Percentiles rank a stretch among this genome's conserved stretches.
Evolutionary conservation across 2,797 vertebrate genomes (phyloP).

Genomic region (Poecilia picta): DNA sequence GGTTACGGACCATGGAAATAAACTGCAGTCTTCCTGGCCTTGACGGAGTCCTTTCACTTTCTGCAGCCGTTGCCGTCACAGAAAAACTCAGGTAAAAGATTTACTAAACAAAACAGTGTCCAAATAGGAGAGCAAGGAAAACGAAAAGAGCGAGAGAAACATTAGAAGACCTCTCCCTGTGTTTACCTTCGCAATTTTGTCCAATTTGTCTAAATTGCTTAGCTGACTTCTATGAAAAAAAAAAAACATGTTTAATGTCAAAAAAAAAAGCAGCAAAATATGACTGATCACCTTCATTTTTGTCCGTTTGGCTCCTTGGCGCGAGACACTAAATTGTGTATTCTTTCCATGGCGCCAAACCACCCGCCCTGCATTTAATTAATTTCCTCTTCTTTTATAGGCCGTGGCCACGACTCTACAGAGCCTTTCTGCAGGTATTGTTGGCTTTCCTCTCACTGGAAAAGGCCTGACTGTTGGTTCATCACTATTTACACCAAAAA

Average conservation of each 20-base stretch:
- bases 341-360: conserved; percentile 90
- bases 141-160: conserved; percentile 69
- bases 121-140: conserved; percentile 59
- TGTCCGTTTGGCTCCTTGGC: conserved; percentile 86
- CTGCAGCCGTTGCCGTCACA: conserved; percentile 61
- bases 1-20: background rate
- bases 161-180: conserved; percentile 80
- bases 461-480: conserved; percentile 49
- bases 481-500: conserved; percentile 71
- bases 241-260: conserved; percentile 85
- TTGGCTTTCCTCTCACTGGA: conserved; percentile 81
- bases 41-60: conserved; percentile 41
- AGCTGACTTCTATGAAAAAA: conserved; percentile 85
- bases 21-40: conserved; percentile 31
- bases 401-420: conserved; percentile 71
- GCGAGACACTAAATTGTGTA: conserved; percentile 84
- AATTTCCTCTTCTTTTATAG: conserved; percentile 89
- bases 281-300: conserved; percentile 93
- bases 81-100: conserved; percentile 72
- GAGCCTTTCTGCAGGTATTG: conserved; percentile 77
- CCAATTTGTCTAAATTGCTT: conserved; percentile 91
- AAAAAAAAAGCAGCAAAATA: conserved; percentile 83
- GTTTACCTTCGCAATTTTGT: conserved; percentile 89
- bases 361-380: conserved; percentile 89
- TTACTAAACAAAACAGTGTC: conserved; percentile 70